Evolutionary conservation across 2,888 invertebrate genomes (phyloP), one percentile per base, ranked within the genome.

Genomic region (Galerucella nymphaeae): DNA sequence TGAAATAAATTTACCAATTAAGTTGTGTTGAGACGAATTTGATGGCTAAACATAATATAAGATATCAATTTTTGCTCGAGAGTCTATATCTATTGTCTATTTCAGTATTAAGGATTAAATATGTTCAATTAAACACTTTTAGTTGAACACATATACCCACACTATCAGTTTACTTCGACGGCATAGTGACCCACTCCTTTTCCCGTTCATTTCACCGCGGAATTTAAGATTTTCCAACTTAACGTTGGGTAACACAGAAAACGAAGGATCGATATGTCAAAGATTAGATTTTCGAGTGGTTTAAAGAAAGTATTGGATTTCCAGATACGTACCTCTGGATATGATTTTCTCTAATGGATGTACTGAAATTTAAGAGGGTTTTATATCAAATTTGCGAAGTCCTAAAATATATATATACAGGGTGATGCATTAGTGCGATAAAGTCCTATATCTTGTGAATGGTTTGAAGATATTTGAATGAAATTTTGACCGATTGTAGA

Each of bases 281-380:
- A 72, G 72, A 68, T 72, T 72, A 62, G 67, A 72, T 72, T 72
- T 67, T 64, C 67, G 57, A 72, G 67, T 67, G 72, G 72, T 67
- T 63, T 67, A 48, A 45, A 38, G 30, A 53, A 67, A 58, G 63
- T 72, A 72, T 72, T 68, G 45, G 58, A 72, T 70, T 70, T 70
- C 70, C 45, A 63, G 63, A 55, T 45, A 64, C n/a, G n/a, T 57
- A 62, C 61, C 42, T 18, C 42, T 62, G 61, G 61, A 62, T 42
- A 16, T 23, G 61, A 42, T 62, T 62, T 20, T 42, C 23, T 62
- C 61, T 62, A 41, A 62, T 62, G 61, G 61, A 41, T 42, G 61
- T 62, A 42, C 61, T 42, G 42, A 14, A 62, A 45, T 42, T 10
- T 2, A 6, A 45, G 14, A 45, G 14, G 45, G 14, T 38, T 13